A percentile compares a stretch with the other conserved stretches of the same genome.
phyloP scores from a whole-genome alignment of 2,113 vertebrate species.

The Ifrita kowaldi region DNA sequence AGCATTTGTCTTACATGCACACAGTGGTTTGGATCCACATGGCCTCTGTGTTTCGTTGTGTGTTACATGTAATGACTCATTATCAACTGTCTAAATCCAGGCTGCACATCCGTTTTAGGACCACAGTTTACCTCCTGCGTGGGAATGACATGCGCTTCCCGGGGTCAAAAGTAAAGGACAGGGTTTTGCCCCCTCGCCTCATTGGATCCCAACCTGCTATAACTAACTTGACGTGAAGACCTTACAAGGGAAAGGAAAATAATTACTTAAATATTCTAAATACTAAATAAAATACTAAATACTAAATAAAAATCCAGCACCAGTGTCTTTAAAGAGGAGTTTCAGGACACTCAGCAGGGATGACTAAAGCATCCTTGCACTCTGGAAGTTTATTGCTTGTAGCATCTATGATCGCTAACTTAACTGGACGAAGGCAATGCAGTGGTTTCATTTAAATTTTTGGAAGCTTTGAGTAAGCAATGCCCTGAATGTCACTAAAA shows the following conservation, averaged over 20 bases:
- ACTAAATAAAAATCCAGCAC: not conserved
- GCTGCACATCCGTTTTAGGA: not conserved
- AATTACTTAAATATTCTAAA: not conserved
- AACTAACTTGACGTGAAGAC: not conserved
- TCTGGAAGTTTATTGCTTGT: not conserved
- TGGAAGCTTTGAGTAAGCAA: not conserved
- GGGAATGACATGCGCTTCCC: not conserved
- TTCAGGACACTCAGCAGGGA: not conserved
- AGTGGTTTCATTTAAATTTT: not conserved
- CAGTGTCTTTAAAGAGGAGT: not conserved
- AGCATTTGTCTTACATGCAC: not conserved
- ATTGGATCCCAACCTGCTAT: not conserved
- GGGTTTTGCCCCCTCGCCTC: not conserved
- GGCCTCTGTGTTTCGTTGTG: rapidly evolving
- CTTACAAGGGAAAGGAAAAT: conserved; percentile 18
- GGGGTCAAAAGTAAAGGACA: not conserved
- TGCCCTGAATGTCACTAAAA: not conserved
- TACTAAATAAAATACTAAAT: not conserved
- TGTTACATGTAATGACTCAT: not conserved
- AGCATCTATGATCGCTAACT: not conserved
- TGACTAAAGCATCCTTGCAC: not conserved
- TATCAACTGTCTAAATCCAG: not conserved
- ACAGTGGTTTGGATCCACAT: rapidly evolving
- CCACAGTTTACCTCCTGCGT: not conserved
- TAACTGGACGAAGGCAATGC: not conserved